A percentile compares a stretch with the other conserved stretches of the same genome.
Conservation (phyloP, 2,888 invertebrate genomes). For the Sarcophaga rosellei region DNA sequence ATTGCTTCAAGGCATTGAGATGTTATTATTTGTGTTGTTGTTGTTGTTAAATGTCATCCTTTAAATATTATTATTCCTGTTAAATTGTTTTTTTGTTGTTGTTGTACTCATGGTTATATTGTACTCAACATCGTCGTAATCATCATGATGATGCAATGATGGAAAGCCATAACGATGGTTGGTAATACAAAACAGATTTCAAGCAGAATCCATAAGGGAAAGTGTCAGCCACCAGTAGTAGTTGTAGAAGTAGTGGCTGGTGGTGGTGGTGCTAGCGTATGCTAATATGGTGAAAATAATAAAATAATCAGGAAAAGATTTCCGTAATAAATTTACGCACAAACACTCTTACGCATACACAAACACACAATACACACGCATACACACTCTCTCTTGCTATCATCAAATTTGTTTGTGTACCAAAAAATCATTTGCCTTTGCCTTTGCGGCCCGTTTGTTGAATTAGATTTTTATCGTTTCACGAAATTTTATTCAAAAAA, state of each 20-base stretch:
- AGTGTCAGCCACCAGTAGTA: neutral
- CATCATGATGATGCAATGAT: neutral
- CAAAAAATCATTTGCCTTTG: neutral
- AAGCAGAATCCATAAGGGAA: no score
- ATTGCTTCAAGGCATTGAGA: constrained; percentile 54
- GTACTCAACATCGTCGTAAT: neutral
- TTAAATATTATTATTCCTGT: constrained; percentile 50
- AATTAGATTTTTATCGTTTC: constrained; percentile 9
- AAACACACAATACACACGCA: no score
- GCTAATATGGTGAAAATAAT: constrained; percentile 26
- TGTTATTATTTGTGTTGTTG: neutral
- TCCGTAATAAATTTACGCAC: constrained; percentile 2
- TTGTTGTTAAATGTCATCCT: constrained; percentile 60
- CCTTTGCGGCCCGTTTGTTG: neutral
- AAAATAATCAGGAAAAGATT: constrained; percentile 37
- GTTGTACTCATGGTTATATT: constrained; percentile 50
- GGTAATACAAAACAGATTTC: no score
- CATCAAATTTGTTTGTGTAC: neutral
- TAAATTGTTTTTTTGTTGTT: constrained; percentile 44
- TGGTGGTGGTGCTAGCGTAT: constrained; percentile 30
- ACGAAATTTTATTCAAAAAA: neutral
- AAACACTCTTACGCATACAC: neutral
- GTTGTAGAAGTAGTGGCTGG: neutral
- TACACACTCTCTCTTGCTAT: neutral
- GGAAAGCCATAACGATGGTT: constrained; percentile 7